Percentiles rank a stretch among this genome's conserved stretches.
These are phyloP conservation scores for Hyperoodon ampullatus DNA, from an alignment of 2,113 vertebrate genomes.

Conservation along the genomic window DNA sequence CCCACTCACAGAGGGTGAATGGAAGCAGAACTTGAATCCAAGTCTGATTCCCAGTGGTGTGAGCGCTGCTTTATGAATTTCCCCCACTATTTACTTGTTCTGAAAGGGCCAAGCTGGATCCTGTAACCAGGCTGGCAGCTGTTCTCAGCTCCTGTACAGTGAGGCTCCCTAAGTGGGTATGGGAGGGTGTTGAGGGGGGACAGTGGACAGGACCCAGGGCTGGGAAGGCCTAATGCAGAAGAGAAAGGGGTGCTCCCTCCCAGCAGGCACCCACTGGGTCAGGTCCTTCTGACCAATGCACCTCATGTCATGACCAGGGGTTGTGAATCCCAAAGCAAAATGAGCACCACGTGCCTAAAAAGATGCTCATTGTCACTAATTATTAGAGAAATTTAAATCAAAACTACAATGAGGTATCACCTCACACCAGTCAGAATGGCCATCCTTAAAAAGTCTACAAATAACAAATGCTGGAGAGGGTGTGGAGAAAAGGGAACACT, in stretches of 20 bases:
- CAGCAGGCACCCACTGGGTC: not conserved
- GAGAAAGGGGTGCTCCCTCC: no score
- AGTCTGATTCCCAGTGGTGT: not conserved
- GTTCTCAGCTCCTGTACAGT: not conserved
- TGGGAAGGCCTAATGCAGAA: not conserved
- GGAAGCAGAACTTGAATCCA: not conserved
- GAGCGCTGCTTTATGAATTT: not conserved
- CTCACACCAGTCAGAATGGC: not conserved
- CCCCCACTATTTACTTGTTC: not conserved
- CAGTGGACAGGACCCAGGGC: not conserved
- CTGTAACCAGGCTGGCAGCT: not conserved
- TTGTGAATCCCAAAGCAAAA: not conserved
- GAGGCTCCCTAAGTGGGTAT: not conserved
- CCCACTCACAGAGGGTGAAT: not conserved
- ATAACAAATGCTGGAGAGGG: not conserved
- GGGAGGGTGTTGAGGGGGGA: accelerated
- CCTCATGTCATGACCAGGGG: no score
- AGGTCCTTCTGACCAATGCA: not conserved
- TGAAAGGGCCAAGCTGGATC: not conserved
- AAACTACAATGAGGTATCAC: not conserved
- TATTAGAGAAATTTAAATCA: not conserved
- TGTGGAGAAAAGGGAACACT: not conserved
- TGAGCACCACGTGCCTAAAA: not conserved
- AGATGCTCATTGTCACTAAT: not conserved
- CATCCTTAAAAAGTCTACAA: not conserved